Conservation (phyloP, 2,113 vertebrate genomes). For the Melospiza georgiana region DNA sequence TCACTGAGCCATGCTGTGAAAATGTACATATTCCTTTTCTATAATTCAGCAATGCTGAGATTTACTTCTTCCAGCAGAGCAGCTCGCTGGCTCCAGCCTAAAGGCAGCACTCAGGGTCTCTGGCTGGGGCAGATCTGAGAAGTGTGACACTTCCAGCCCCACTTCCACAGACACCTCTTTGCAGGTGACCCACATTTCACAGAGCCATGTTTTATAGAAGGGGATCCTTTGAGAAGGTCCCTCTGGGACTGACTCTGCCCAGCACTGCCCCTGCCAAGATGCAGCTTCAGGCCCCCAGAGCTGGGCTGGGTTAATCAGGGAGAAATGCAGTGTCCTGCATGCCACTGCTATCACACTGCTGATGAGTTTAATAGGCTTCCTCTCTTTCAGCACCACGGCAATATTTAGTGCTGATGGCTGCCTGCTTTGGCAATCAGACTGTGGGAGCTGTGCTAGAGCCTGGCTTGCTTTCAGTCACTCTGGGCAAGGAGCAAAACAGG, state of each 20-base stretch:
- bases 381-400: constrained; percentile 2
- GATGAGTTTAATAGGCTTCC: background rate
- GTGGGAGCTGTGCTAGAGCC: background rate
- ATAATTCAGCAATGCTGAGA: background rate
- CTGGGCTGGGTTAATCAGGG: background rate
- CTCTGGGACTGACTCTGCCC: no score
- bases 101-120: background rate
- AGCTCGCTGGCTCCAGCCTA: background rate
- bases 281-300: background rate
- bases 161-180: background rate
- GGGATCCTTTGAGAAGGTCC: background rate
- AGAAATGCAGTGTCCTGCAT: background rate
- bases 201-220: rapidly evolving
- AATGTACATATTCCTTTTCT: background rate
- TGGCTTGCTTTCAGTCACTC: background rate
- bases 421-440: background rate
- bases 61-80: background rate
- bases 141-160: background rate
- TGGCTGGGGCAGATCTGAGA: background rate
- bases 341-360: background rate
- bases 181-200: background rate
- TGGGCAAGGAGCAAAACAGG: background rate
- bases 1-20: background rate
- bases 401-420: background rate
- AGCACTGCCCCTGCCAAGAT: background rate